A percentile compares a stretch with the other conserved stretches of the same genome.
phyloP scores from a whole-genome alignment of 2,888 invertebrate genomes.

The Smittia sp. region DNA sequence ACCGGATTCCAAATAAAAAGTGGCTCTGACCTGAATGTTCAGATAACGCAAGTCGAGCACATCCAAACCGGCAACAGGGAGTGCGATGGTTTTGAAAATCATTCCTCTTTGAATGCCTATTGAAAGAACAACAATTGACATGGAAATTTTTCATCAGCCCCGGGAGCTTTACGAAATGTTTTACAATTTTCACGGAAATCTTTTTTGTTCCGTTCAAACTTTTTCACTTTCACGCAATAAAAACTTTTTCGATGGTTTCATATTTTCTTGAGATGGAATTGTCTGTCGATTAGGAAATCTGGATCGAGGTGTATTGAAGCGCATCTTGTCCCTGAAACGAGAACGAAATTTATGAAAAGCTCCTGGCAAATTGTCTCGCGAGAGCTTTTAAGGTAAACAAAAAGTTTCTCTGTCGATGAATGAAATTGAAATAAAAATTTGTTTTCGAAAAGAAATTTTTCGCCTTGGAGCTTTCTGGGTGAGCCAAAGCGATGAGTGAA shows the following conservation, averaged over 20 bases:
- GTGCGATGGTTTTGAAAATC: constrained; percentile 51
- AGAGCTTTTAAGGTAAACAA: constrained; percentile 11
- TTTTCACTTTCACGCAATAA: neutral
- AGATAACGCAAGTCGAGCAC: constrained; percentile 52
- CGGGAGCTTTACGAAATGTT: no score
- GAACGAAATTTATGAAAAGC: neutral
- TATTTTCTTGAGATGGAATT: neutral
- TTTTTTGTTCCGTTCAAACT: no score
- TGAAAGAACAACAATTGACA: no score
- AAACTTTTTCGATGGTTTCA: neutral
- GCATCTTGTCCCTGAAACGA: neutral
- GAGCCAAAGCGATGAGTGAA: neutral
- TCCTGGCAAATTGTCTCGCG: neutral
- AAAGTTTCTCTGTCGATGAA: neutral
- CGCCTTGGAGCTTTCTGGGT: neutral
- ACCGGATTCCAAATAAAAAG: constrained; percentile 51
- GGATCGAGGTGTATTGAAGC: no score
- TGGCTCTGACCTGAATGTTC: constrained; percentile 49
- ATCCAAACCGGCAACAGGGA: constrained; percentile 49
- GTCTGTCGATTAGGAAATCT: no score
- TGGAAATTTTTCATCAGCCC: no score
- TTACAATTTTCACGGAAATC: no score
- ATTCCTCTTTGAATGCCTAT: neutral
- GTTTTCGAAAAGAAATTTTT: neutral
- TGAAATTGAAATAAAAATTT: neutral